Evolutionary conservation across 2,113 vertebrate species (phyloP).

Genomic region (Sorex araneus): DNA sequence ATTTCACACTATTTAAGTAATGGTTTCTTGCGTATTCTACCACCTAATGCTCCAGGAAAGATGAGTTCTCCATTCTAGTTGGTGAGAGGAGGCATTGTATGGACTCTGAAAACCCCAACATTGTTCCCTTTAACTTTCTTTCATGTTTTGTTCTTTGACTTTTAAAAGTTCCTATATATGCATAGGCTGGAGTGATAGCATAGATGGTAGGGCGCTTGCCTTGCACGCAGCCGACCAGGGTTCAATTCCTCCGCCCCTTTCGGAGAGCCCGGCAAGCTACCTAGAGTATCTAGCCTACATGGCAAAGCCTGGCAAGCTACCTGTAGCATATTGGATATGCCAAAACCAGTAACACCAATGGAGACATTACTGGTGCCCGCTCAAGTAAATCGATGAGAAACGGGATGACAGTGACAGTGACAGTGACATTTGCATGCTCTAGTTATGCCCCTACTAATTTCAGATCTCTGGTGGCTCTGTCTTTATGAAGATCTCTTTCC

Average conservation of each 20-base stretch:
- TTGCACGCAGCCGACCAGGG: too few species aligned
- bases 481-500: neutral
- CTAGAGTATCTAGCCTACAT: too few species aligned
- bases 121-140: neutral
- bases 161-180: neutral
- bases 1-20: neutral
- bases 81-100: neutral
- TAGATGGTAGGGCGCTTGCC: too few species aligned
- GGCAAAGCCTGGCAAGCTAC: too few species aligned
- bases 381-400: too few species aligned
- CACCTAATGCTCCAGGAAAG: neutral
- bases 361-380: too few species aligned
- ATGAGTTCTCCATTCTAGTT: neutral
- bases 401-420: too few species aligned
- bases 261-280: too few species aligned
- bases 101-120: neutral
- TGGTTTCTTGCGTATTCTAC: neutral
- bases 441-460: neutral
- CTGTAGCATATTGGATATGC: too few species aligned
- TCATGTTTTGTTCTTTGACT: neutral
- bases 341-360: too few species aligned
- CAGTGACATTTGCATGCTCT: neutral
- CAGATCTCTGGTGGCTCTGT: neutral
- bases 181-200: too few species aligned
- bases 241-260: too few species aligned